Conservation (phyloP, 2,888 invertebrate genomes). For the Orthonychiurus folsomi region DNA sequence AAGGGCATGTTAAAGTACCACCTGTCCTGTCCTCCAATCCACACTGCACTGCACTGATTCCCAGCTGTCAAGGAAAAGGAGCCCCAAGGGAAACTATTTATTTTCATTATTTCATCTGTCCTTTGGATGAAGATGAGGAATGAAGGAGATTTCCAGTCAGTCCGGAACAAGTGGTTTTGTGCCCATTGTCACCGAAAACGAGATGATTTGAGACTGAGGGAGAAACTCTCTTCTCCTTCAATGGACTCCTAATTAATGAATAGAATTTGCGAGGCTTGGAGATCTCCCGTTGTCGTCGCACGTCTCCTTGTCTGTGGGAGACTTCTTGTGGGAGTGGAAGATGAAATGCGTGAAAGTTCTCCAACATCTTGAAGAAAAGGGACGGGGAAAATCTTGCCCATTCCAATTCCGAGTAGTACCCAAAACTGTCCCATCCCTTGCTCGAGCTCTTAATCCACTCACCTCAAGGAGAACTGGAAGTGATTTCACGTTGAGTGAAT, state of each 20-base stretch:
- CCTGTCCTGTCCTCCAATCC: neutral
- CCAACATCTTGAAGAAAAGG: neutral
- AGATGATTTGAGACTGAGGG: neutral
- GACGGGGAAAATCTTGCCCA: no score
- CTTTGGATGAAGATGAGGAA: no score
- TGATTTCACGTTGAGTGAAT: neutral
- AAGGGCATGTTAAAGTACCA: no score
- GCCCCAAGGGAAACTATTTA: neutral
- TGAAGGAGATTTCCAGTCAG: no score
- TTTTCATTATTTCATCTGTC: neutral
- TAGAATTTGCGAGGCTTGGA: neutral
- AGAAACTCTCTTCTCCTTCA: neutral
- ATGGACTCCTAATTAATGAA: slow-evolving; percentile 1
- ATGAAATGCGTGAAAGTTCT: neutral
- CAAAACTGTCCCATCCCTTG: neutral
- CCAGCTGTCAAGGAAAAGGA: no score
- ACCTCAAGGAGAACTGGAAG: slow-evolving; percentile 4
- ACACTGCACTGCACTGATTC: no score
- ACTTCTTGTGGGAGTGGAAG: neutral
- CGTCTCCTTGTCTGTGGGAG: neutral
- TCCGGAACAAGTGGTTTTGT: neutral
- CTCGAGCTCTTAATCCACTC: neutral
- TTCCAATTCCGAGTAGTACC: no score
- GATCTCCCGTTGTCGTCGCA: no score
- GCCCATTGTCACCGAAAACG: neutral